A percentile compares a stretch with the other conserved stretches of the same genome.
phyloP scores from a whole-genome alignment of 2,888 invertebrate species.

The Athalia cordata region DNA sequence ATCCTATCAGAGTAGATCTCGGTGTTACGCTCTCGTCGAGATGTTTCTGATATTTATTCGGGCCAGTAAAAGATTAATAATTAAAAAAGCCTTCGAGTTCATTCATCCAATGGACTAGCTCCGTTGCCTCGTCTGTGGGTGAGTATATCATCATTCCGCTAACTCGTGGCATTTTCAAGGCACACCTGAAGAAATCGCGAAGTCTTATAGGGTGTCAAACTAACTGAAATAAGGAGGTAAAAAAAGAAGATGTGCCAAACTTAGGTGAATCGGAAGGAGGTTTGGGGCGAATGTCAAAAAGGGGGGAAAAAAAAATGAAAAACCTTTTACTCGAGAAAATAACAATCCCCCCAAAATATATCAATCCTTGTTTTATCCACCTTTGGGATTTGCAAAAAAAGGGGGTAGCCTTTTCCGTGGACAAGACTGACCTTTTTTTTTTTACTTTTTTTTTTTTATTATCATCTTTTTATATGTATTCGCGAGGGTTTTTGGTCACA shows the following conservation, averaged over 20 bases:
- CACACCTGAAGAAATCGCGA: too few relatives aligned
- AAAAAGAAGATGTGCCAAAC: too few relatives aligned
- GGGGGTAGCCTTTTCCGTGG: background rate
- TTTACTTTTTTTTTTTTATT: conserved; percentile 5
- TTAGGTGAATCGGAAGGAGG: too few relatives aligned
- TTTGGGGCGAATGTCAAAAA: too few relatives aligned
- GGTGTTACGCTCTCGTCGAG: background rate
- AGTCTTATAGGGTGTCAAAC: too few relatives aligned
- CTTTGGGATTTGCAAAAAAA: background rate
- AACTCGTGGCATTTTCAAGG: too few relatives aligned
- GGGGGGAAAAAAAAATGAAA: too few relatives aligned
- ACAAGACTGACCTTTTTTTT: conserved; percentile 26
- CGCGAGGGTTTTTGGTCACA: conserved; percentile 16
- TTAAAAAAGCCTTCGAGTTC: conserved; percentile 20
- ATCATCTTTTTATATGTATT: background rate
- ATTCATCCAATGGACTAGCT: conserved; percentile 29
- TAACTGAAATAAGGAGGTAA: too few relatives aligned
- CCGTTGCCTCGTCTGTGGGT: background rate
- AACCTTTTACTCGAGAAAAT: too few relatives aligned
- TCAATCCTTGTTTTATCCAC: too few relatives aligned
- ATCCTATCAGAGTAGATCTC: background rate
- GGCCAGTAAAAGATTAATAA: conserved; percentile 33
- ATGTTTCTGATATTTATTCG: conserved; percentile 35
- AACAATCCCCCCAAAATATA: too few relatives aligned
- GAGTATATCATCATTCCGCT: too few relatives aligned